Conservation (phyloP, 35 echinoderm and acorn worm species). For the Anneissia japonica region DNA sequence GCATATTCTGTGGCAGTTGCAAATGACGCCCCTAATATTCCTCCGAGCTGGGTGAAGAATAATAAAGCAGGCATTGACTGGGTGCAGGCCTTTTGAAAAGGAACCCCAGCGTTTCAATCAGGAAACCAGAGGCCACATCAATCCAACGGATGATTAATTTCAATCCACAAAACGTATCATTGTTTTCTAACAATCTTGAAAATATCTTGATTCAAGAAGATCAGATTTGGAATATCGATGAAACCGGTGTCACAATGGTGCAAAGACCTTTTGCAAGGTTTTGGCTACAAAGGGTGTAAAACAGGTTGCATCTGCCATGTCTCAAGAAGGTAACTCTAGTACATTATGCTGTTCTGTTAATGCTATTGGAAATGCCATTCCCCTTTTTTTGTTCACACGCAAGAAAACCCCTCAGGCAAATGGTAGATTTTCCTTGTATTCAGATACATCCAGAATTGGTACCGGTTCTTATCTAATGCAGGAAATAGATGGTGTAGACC, state of each 20-base stretch:
- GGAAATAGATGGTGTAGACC: conserved; percentile 28
- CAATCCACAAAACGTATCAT: conserved; percentile 4
- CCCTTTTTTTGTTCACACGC: conserved; percentile 6
- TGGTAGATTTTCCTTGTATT: conserved; percentile 42
- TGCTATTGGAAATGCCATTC: conserved; percentile 13
- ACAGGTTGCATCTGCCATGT: background rate
- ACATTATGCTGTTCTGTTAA: conserved; percentile 4
- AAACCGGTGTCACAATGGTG: conserved; percentile 29
- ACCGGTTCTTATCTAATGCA: conserved; percentile 50
- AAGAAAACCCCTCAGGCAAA: conserved; percentile 11
- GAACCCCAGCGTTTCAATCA: conserved; percentile 8
- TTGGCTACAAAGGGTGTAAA: conserved; percentile 9
- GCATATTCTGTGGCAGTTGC: no score
- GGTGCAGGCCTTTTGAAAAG: conserved; percentile 1
- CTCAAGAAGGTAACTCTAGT: conserved; percentile 18
- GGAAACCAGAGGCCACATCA: conserved; percentile 19
- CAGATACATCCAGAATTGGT: conserved; percentile 37
- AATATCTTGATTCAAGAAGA: background rate
- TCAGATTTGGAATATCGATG: conserved; percentile 31
- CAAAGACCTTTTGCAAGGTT: background rate
- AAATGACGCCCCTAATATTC: background rate
- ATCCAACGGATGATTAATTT: conserved; percentile 9
- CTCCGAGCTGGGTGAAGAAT: background rate
- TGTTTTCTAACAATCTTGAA: conserved; percentile 28
- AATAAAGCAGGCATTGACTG: conserved; percentile 7